Base-by-base conservation (phyloP, 2,113 vertebrate species). In the Tonatia bakeri region DNA sequence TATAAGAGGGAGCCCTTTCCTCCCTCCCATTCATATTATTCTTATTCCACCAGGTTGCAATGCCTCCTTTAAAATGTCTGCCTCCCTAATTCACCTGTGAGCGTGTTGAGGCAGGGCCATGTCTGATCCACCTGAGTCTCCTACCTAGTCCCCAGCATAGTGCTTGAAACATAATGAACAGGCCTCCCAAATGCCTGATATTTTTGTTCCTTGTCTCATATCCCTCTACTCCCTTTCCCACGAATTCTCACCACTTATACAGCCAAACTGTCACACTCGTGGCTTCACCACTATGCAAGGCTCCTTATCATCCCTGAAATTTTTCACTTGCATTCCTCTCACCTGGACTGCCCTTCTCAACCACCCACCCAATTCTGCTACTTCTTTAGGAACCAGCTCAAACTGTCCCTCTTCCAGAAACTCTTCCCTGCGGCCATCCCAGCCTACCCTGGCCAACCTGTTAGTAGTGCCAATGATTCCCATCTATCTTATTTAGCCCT, bases 341-440 rank as follows among this genome's bases (percentile, higher is more conserved):
- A 89, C 52, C 47, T 94, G 64, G 8, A 83, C 89, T 69, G 17
- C 15, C 54, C 43, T 92, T 65, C n/a, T 54, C 33, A 87, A 7
- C 28, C 43, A 89, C 19, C 12, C 38, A 86, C 26, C 22, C 61
- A 94, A 80, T 79, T 47, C 19, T 81, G 40, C 17, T 81, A 64
- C 40, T 97, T 91, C 77, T 94, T 95, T 88, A 96, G 50, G 56
- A 92, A 82, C 33, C 10, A 95, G 38, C n/a, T 96, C 77, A 50
- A 82, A 43, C 17, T 59, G 31, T 47, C 87, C 26, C 12, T 95
- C 24, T 65, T 82, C 31, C 36, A 69, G 81, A 91, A 69, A 54
- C 3, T 7, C 43, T 89, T 87, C 50, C 54, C 54, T 28, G 36
- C 33, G 81, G 12, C 70, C 24, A 69, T 4, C 16, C 11, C 33